Base-by-base conservation (phyloP, 2,888 invertebrate species). In the Sialis fuliginosa region DNA sequence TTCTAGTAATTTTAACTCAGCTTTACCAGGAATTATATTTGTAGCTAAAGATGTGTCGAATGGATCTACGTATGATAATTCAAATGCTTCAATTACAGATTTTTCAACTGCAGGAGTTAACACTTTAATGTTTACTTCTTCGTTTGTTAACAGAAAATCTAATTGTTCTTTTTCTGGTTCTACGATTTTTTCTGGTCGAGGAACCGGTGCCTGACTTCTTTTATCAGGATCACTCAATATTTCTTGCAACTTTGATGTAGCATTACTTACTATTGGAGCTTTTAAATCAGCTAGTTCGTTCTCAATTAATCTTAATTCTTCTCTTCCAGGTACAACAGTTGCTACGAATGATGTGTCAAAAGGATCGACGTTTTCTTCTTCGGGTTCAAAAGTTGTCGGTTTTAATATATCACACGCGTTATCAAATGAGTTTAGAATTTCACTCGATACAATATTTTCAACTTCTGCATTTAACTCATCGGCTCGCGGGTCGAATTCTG, bases 31-130 rank as follows among this genome's bases (percentile, higher is more conserved):
- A 45, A 75, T 68, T 47, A 86, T 76, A 58, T 83, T 80, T 48
- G 69, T 71, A 0, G 86, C 86, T 55, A 85, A 83, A 0, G 89
- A 85, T 1, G 91, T 91, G 59, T 91, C 91, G 60, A 91, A 91
- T 0, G 90, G 90, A 67, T 89, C 89, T 6, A 66, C 62, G 54
- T 79, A 70, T 4, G 62, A 60, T 30, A 67, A 69, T 48, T 69
- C 67, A 44, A 64, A 58, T 33, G 63, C 59, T 32, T 63, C 59
- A 2, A 60, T 58, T 43, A 60, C 55, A 35, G 58, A 58, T 39
- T 59, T 71, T 48, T 77, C 66, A 46, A 72, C 65, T 5, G 68
- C 69, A 0, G 77, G 75, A 1, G 84, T 84, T 42, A 86, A 59
- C 44, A 84, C 81, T 62, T 84, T 85, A 1, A 70, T 73, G 54